Percentiles rank a stretch among this genome's conserved stretches.
These are phyloP conservation scores for Gastrophryne carolinensis DNA, from an alignment of 2,797 vertebrate species.

Conservation along the genomic window DNA sequence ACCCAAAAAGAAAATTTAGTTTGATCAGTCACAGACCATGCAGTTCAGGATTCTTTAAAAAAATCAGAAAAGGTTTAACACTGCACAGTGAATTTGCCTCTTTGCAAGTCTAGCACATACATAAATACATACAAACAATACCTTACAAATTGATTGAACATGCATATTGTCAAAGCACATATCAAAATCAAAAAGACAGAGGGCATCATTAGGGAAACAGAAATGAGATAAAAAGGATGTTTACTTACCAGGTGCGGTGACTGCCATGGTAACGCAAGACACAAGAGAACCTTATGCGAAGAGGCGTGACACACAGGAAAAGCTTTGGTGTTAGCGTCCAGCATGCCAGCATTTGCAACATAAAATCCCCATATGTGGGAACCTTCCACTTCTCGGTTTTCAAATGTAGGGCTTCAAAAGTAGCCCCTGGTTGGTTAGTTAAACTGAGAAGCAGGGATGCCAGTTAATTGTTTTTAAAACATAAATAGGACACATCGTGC, in stretches of 20 bases:
- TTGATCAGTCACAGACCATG: not conserved
- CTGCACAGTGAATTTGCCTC: not conserved
- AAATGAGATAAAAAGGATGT: slow-evolving; percentile 72
- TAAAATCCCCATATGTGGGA: slow-evolving; percentile 64
- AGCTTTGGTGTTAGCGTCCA: slow-evolving; percentile 96
- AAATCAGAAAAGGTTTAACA: not conserved
- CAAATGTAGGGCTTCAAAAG: slow-evolving; percentile 60
- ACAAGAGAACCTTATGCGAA: slow-evolving; percentile 82
- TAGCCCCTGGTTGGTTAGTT: slow-evolving; percentile 76
- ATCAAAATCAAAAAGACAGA: not conserved
- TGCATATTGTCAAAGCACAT: not conserved
- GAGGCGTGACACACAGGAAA: slow-evolving; percentile 87
- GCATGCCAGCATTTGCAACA: slow-evolving; percentile 84
- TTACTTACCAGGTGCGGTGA: slow-evolving; percentile 85
- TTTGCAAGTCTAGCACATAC: not conserved
- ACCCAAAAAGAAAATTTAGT: not conserved
- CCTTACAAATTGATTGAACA: not conserved
- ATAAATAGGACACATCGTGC: slow-evolving; percentile 96
- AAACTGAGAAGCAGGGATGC: slow-evolving; percentile 79
- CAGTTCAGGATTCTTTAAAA: not conserved
- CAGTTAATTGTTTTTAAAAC: slow-evolving; percentile 75
- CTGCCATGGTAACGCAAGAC: slow-evolving; percentile 75
- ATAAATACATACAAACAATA: not conserved
- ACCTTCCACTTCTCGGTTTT: slow-evolving; percentile 65
- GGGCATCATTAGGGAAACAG: slow-evolving; percentile 54